Conservation (phyloP, 2,797 vertebrate species). For the Halcyon badia region DNA sequence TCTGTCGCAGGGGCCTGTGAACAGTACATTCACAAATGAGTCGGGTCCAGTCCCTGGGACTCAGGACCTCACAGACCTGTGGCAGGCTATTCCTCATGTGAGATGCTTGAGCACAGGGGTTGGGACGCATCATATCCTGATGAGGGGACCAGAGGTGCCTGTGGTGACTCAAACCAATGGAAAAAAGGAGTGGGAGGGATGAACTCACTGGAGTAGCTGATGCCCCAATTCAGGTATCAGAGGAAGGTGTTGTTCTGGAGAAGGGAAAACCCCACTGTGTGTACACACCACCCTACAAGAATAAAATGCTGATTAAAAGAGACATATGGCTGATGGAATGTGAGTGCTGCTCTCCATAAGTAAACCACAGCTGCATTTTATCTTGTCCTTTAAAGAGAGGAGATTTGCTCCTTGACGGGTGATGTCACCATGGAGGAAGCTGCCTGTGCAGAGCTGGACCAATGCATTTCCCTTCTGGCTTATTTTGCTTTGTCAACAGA, state of each 20-base stretch:
- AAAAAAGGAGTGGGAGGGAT: not conserved
- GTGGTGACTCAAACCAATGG: rapidly evolving
- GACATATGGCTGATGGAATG: not conserved
- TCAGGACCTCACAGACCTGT: not conserved
- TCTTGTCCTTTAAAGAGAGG: not conserved
- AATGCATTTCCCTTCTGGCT: rapidly evolving
- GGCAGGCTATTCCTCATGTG: not conserved
- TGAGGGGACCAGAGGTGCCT: rapidly evolving
- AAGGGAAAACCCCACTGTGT: not conserved
- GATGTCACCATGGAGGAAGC: rapidly evolving
- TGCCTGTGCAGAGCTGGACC: not conserved
- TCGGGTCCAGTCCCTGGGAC: rapidly evolving
- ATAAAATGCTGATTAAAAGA: not conserved
- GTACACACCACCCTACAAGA: not conserved
- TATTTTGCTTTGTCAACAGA: not conserved
- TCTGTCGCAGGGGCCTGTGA: not conserved
- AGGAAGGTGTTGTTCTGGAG: not conserved
- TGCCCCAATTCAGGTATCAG: not conserved
- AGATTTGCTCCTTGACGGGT: not conserved
- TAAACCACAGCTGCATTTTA: not conserved
- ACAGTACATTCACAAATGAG: not conserved
- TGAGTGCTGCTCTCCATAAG: not conserved
- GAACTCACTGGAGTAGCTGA: rapidly evolving
- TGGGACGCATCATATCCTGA: rapidly evolving
- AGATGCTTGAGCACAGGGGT: rapidly evolving